Conservation (phyloP, 1,140 invertebrate species). For the Trypoxylus dichotomus region DNA sequence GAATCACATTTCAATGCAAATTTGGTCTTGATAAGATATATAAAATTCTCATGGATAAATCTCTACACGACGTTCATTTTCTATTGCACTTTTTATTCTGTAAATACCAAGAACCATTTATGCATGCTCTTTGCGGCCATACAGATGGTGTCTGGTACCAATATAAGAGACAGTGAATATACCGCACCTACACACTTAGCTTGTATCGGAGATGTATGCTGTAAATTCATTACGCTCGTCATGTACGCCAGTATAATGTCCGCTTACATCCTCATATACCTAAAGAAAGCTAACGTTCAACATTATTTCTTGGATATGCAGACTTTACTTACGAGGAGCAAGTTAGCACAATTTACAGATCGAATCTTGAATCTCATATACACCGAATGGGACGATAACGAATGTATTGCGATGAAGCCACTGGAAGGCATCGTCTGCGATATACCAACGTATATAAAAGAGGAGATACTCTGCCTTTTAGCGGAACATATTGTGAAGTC, state of each 20-base stretch:
- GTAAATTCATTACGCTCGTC: neutral
- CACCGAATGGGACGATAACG: constrained; percentile 11
- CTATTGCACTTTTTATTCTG: neutral
- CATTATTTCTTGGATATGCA: neutral
- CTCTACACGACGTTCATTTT: constrained; percentile 13
- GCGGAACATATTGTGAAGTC: neutral
- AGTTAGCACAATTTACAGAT: neutral
- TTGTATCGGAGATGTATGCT: neutral
- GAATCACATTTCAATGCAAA: constrained; percentile 1
- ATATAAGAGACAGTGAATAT: neutral
- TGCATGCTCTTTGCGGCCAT: neutral
- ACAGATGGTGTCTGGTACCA: neutral
- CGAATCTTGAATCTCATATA: neutral
- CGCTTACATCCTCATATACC: neutral
- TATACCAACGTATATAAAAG: neutral
- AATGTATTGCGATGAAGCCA: neutral
- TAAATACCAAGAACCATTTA: neutral
- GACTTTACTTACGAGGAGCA: neutral
- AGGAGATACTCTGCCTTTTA: neutral
- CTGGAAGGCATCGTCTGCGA: neutral
- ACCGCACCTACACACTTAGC: neutral
- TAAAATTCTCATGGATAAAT: constrained; percentile 26
- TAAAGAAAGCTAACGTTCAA: neutral
- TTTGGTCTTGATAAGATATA: neutral
- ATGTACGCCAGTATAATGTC: constrained; percentile 16